Base-by-base conservation (phyloP, 2,797 vertebrate genomes). In the Myotis vivesi region DNA sequence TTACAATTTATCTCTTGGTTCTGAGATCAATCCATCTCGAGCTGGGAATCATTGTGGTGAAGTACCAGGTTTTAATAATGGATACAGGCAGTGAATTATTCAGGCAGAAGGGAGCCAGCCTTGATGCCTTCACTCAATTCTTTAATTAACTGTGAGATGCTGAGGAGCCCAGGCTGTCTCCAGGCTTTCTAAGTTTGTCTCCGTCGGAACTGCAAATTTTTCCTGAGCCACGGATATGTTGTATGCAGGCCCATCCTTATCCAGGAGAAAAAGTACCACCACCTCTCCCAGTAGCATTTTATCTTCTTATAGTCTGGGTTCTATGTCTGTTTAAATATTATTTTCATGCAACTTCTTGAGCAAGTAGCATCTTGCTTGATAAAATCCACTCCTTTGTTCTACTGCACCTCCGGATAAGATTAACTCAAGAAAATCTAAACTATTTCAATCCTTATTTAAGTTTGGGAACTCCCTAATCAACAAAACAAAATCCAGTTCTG, bases 21-120 rank as follows among this genome's bases (percentile, higher is more conserved):
- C 97, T 97, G 96, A 98, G 97, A 98, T 98, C 97, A 97, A 87
- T 97, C 97, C 93, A 96, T 98, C 3, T 89, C 30, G 95, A 97
- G 97, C 93, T 98, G 97, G 97, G 98, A 98, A 98, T 98, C 97
- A 98, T 97, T 98, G 97, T 96, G 96, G 96, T 93, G 97, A 98
- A 98, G 98, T 98, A 98, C 98, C 97, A 76, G 94, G 95, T 96
- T 98, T 98, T 98, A 98, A 98, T 98, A 98, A 98, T 98, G 97
- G 97, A 98, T 98, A 96, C 93, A 95, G 96, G 94, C 4, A 0
- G 98, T 99, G 98, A 99, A 98, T 98, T 98, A 98, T 98, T 98
- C 98, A 98, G 98, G 97, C 91, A 95, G 97, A 96, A 95, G 87
- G 95, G 96, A 98, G 93, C 93, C 95, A 97, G 97, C 87, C 97